Evolutionary conservation across 1,140 invertebrate genomes (phyloP), one percentile per base, ranked within the genome.

Genomic region (Rhizoglyphus robini): DNA sequence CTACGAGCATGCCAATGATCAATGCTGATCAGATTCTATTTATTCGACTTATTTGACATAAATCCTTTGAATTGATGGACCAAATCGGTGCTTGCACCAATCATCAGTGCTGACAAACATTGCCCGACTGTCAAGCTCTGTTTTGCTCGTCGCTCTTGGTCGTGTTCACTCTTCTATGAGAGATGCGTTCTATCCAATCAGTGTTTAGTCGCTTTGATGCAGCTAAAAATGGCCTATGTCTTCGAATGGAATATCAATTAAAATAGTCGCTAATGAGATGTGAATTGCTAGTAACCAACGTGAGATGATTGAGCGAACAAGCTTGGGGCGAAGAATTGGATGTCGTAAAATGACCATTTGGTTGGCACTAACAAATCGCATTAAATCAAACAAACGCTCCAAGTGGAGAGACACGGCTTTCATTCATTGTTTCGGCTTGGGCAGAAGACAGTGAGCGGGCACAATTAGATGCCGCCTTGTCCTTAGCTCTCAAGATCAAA

Each of bases 371-470:
- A 18, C 36, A 18, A 41, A 41, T 41, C 36, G 18, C 36, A 41
- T 41, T 41, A 41, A 41, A 41, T 41, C 36, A 41, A 41, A 41
- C 18, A n/a, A n/a, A n/a, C n/a, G n/a, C n/a, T n/a, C n/a, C n/a
- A n/a, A 11, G 36, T 41, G 36, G 8, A 41, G 36, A 41, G 8
- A 41, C 18, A 18, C 36, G 36, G 18, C 8, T 41, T 54, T 32
- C 51, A 54, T 54, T 54, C 51, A 54, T 54, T 54, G 51, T 54
- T 54, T 54, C 51, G 31, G 20, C 51, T 54, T 54, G 23, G 31
- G 51, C 51, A 54, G 51, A 27, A 41, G 8, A 15, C 41, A 46
- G 41, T 46, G 41, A 15, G 15, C 15, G 23, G 15, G 41, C 41
- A 23, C 41, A 46, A 46, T 46, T 46, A 46, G 41, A 46, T 46